These are phyloP conservation scores for Dendropsophus ebraccatus DNA, from an alignment of 2,113 vertebrate species.

Conservation along the genomic window DNA sequence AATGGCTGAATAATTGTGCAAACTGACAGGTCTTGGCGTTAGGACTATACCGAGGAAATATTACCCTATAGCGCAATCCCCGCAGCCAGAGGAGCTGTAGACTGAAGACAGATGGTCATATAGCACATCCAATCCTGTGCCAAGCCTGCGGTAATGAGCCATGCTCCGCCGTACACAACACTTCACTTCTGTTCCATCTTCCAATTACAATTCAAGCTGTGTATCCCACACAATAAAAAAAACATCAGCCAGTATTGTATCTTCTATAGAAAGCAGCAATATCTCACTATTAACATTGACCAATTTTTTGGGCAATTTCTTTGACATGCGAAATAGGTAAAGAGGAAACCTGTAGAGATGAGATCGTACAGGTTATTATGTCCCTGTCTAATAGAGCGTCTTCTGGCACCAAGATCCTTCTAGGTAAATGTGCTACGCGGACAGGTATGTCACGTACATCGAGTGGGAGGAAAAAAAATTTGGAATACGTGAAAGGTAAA, in stretches of 20 bases:
- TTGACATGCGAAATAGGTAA: neutral
- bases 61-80: neutral
- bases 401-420: neutral
- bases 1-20: neutral
- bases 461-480: neutral
- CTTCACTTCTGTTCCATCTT: neutral
- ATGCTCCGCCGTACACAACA: neutral
- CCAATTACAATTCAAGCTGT: neutral
- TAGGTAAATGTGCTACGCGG: slow-evolving; percentile 1
- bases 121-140: neutral
- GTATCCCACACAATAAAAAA: neutral
- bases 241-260: neutral
- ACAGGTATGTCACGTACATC: neutral
- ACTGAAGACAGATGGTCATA: neutral
- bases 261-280: neutral
- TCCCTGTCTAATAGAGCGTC: neutral
- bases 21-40: neutral
- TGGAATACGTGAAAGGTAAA: neutral
- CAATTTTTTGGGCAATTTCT: neutral
- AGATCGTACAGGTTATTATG: neutral
- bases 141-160: neutral
- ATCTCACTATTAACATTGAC: neutral
- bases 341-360: neutral
- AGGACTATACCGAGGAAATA: neutral
- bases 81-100: no score